phyloP scores from a whole-genome alignment of 2,113 vertebrate species.

The Podarcis muralis region DNA sequence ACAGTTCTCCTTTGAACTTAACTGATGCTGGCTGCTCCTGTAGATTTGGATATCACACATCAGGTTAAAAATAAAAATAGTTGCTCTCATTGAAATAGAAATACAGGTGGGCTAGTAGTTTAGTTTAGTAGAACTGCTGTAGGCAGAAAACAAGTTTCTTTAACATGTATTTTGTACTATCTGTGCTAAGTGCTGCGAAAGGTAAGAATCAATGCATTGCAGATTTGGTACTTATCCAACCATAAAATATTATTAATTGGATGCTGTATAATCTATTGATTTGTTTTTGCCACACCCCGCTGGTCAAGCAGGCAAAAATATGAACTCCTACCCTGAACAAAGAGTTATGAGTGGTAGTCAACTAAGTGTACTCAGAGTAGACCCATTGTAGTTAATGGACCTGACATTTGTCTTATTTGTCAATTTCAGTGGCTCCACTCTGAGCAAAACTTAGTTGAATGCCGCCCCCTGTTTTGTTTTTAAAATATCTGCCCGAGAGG shows the following conservation, averaged over 20 bases:
- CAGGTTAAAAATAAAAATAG: no score
- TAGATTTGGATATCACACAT: no score
- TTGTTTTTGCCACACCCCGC: neutral
- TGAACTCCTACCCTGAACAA: neutral
- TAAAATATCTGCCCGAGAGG: neutral
- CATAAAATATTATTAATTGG: neutral
- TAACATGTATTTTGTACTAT: neutral
- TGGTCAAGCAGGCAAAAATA: neutral
- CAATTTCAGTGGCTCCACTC: no score
- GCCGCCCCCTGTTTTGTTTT: neutral
- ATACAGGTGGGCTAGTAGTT: neutral
- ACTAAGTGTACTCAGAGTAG: no score
- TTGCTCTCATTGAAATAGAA: no score
- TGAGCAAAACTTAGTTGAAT: neutral
- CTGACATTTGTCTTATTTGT: no score
- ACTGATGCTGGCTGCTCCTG: no score
- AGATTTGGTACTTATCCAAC: neutral
- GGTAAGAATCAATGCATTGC: constrained; percentile 34
- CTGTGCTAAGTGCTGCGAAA: neutral
- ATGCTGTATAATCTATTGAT: neutral
- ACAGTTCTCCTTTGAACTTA: neutral
- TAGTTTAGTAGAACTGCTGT: neutral
- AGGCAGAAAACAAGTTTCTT: neutral
- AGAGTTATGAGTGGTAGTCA: no score
- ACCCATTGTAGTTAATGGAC: no score